Percentiles rank a stretch among this genome's conserved stretches.
Conservation (phyloP, 1,140 invertebrate genomes). For the Dreissena polymorpha region DNA sequence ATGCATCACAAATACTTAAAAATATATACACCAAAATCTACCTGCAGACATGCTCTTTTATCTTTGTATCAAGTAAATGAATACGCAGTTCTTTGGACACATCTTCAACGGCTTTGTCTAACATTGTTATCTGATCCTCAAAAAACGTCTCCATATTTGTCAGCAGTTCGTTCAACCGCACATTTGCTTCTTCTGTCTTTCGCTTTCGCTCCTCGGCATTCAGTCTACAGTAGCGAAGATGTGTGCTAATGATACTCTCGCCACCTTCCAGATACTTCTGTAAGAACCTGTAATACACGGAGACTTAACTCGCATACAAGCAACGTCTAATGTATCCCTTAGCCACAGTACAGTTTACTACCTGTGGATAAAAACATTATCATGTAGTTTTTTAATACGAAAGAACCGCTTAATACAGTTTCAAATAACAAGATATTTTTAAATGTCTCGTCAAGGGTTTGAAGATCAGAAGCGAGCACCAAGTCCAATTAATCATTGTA, state of each 20-base stretch:
- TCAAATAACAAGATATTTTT: no score
- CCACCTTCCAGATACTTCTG: slow-evolving; percentile 55
- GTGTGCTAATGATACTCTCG: slow-evolving; percentile 54
- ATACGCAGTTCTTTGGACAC: no score
- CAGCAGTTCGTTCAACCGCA: slow-evolving; percentile 60
- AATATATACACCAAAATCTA: not conserved
- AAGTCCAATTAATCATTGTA: no score
- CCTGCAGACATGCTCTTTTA: slow-evolving; percentile 38
- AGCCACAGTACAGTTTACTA: no score
- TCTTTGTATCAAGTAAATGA: slow-evolving; percentile 13
- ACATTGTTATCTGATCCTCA: slow-evolving; percentile 47
- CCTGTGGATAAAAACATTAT: no score
- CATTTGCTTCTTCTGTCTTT: slow-evolving; percentile 32
- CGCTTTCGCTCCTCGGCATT: slow-evolving; percentile 57
- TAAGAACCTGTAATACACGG: slow-evolving; percentile 12
- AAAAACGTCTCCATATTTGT: slow-evolving; percentile 58
- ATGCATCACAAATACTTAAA: no score
- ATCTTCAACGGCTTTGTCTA: slow-evolving; percentile 28
- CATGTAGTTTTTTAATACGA: no score
- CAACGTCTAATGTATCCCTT: no score
- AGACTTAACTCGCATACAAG: no score
- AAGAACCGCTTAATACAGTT: no score
- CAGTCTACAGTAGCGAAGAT: slow-evolving; percentile 56
- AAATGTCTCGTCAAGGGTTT: no score
- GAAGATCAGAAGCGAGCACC: no score